These are phyloP conservation scores for Apostichopus japonicus DNA, from an alignment of 35 echinoderm and acorn worm species.

Conservation along the genomic window DNA sequence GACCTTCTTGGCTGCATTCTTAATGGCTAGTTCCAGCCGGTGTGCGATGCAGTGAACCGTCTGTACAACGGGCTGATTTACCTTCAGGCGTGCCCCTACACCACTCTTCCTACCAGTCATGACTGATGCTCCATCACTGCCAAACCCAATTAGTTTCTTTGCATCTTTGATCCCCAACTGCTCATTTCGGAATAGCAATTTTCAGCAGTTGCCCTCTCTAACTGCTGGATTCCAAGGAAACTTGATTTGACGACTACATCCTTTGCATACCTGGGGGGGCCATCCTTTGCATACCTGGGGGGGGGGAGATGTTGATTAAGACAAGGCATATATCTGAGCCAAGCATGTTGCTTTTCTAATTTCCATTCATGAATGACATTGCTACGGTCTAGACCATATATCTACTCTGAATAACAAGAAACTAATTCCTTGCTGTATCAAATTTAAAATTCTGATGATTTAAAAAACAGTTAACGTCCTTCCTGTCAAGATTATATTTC, in stretches of 20 bases:
- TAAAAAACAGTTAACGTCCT: no score
- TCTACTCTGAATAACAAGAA: no score
- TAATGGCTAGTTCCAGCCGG: constrained; percentile 33
- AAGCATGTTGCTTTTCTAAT: no score
- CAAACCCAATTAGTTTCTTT: constrained; percentile 9
- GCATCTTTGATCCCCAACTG: not conserved
- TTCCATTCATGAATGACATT: no score
- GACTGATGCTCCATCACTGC: not conserved
- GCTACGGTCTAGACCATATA: no score
- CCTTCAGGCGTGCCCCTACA: not conserved
- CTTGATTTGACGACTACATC: not conserved
- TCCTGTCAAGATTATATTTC: no score
- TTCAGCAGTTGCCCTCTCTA: not conserved
- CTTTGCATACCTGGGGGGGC: not conserved
- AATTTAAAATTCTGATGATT: no score
- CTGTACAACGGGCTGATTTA: not conserved
- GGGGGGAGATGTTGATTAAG: no score
- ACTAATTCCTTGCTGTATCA: no score
- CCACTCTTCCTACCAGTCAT: constrained; percentile 7
- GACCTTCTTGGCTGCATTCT: not conserved
- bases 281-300: no score
- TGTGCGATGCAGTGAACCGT: constrained; percentile 49
- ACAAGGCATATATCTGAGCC: no score
- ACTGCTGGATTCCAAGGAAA: not conserved
- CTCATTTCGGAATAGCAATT: not conserved